These are phyloP conservation scores for Zaprionus gabonicus DNA, from an alignment of 1,140 invertebrate species.

Conservation along the genomic window DNA sequence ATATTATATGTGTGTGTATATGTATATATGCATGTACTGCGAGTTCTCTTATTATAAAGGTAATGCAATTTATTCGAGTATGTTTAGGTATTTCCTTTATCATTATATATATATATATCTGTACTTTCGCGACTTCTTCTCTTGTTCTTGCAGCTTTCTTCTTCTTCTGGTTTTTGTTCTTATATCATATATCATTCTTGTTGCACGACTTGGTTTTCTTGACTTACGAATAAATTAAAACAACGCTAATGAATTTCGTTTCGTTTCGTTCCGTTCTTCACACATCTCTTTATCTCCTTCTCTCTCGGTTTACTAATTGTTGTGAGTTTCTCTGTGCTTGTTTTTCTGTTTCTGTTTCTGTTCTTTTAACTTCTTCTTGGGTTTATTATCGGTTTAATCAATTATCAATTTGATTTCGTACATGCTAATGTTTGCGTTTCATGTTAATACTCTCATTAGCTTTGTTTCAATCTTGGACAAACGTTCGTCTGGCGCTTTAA, in stretches of 20 bases:
- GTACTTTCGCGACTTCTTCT: conserved; percentile 22
- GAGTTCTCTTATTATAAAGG: conserved; percentile 50
- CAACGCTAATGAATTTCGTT: conserved; percentile 80
- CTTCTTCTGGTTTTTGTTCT: conserved; percentile 26
- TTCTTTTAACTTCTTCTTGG: conserved; percentile 34
- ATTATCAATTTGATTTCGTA: conserved; percentile 67
- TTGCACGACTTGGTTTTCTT: conserved; percentile 48
- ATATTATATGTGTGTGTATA: not conserved
- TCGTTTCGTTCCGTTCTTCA: conserved; percentile 7
- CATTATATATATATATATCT: conserved; percentile 21
- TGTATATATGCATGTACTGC: conserved; percentile 54
- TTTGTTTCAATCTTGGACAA: conserved; percentile 36
- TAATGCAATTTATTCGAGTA: conserved; percentile 57
- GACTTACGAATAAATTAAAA: conserved; percentile 82
- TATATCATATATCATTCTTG: conserved; percentile 71
- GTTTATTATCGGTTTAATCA: conserved; percentile 68
- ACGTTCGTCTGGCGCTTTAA: conserved; percentile 19
- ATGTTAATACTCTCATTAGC: conserved; percentile 35
- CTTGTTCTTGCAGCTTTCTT: conserved; percentile 12
- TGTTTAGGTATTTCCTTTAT: conserved; percentile 53
- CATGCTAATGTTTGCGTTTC: conserved; percentile 67
- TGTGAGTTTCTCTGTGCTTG: conserved; percentile 59
- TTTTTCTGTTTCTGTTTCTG: conserved; percentile 19
- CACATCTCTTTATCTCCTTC: conserved; percentile 21
- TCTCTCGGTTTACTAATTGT: conserved; percentile 62